Evolutionary conservation across 2,797 vertebrate species (phyloP), one percentile per base, ranked within the genome.

Genomic region (Ispidina lecontei): DNA sequence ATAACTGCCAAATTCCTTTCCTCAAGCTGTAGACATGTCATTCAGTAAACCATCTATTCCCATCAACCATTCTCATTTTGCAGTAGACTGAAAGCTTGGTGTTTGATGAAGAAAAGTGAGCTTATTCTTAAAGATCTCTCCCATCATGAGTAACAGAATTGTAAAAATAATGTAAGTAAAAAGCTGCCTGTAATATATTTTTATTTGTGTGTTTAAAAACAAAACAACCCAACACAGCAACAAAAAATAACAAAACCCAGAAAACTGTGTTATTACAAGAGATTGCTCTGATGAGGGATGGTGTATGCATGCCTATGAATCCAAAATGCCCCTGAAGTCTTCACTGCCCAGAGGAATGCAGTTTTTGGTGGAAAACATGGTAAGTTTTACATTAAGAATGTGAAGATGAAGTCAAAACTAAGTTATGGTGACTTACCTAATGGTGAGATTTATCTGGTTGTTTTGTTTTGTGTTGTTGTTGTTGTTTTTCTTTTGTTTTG

Each of bases 1-100:
- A 35, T 75, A 83, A 86, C 63, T 95, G 65, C 69, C 77, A 92
- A 95, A 91, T 94, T 90, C 35, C 33, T 90, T 88, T 74, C 25
- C 21, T 76, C 9, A 5, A 52, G 22, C 16, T 35, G 18, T 67
- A 67, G 60, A 41, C 47, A 11, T 60, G 19, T 75, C 43, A 74
- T 69, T 84, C 35, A 64, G 33, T 64, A 92, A 83, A 80, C 43
- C 33, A 44, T 69, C 23, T 68, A 67, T 90, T 91, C 41, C 52
- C 1, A 2, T 39, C 60, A 86, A 80, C 20, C 9, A 46, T 69
- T 69, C 22, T 87, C 7, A 35, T 82, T 90, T 87, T 77, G 9
- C 47, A 47, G 33, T 41, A 83, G 62, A 67, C 43, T 68, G 77
- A 86, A 80, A 77, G 25, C 35, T 12, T 58, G 28, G 25, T 78